Percentiles rank a stretch among this genome's conserved stretches.
phyloP scores from a whole-genome alignment of 2,113 vertebrate species.

The Hystrix brachyura region DNA sequence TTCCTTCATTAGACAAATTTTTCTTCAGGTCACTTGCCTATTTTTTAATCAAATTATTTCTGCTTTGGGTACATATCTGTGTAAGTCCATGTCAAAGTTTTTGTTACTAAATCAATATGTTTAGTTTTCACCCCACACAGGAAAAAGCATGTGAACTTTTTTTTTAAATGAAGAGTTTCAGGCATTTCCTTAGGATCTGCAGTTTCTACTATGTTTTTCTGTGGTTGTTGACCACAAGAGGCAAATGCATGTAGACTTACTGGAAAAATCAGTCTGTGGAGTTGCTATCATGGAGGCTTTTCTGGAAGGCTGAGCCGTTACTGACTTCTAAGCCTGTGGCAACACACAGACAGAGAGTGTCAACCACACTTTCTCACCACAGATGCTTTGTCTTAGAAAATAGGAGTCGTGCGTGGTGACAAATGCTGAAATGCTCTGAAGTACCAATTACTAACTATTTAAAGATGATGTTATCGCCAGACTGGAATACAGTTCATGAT shows the following conservation, averaged over 20 bases:
- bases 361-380: constrained; percentile 42
- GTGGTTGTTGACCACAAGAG: background rate
- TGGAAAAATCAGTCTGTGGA: background rate
- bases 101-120: background rate
- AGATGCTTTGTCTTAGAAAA: constrained; percentile 55
- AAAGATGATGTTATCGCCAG: constrained; percentile 63
- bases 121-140: constrained; percentile 18
- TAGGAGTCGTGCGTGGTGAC: background rate
- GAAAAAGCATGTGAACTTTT: background rate
- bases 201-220: background rate
- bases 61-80: background rate
- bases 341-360: background rate
- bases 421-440: constrained; percentile 38
- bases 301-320: constrained; percentile 18
- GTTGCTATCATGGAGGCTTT: background rate
- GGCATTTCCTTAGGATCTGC: background rate
- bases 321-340: background rate
- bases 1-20: background rate
- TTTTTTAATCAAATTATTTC: background rate
- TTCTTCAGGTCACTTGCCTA: background rate
- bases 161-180: constrained; percentile 45
- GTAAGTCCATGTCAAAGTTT: background rate
- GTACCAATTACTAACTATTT: constrained; percentile 75
- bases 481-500: constrained; percentile 34
- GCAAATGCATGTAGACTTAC: constrained; percentile 38